These are phyloP conservation scores for Zaprionus lineosus DNA, from an alignment of 2,888 invertebrate genomes.

Conservation along the genomic window DNA sequence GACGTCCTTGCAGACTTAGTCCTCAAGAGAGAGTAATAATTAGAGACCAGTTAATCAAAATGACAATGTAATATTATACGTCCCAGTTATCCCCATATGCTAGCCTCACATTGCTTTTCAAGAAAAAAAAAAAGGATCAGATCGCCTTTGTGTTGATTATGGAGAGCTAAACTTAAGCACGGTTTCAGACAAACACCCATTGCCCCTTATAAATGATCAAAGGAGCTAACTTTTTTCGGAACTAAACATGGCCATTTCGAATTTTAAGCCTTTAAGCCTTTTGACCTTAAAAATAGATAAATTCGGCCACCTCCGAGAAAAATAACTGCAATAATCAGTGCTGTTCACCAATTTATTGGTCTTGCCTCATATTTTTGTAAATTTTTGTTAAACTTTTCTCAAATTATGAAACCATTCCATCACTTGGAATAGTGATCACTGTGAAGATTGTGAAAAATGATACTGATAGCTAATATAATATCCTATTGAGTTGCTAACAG, in stretches of 20 bases:
- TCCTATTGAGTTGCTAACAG: constrained; percentile 35
- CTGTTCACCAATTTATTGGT: constrained; percentile 20
- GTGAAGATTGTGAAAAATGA: constrained; percentile 16
- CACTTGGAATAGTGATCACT: constrained; percentile 10
- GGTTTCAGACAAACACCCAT: neutral
- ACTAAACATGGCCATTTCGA: neutral
- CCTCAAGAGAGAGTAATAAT: no score
- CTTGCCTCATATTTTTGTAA: no score
- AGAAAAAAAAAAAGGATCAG: neutral
- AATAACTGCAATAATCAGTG: constrained; percentile 3
- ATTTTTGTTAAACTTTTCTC: constrained; percentile 10
- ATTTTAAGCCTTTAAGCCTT: constrained; percentile 2
- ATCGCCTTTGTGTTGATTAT: neutral
- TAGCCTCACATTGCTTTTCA: neutral
- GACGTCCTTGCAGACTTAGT: no score
- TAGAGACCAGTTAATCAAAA: neutral
- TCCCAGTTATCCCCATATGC: neutral
- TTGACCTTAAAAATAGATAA: no score
- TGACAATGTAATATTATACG: neutral
- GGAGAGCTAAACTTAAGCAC: neutral
- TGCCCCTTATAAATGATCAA: neutral
- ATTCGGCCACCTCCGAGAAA: neutral
- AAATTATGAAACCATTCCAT: constrained; percentile 13
- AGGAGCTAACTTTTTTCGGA: constrained; percentile 3
- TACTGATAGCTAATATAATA: constrained; percentile 31